phyloP scores from a whole-genome alignment of 2,888 invertebrate species.

The Apamea crenata region DNA sequence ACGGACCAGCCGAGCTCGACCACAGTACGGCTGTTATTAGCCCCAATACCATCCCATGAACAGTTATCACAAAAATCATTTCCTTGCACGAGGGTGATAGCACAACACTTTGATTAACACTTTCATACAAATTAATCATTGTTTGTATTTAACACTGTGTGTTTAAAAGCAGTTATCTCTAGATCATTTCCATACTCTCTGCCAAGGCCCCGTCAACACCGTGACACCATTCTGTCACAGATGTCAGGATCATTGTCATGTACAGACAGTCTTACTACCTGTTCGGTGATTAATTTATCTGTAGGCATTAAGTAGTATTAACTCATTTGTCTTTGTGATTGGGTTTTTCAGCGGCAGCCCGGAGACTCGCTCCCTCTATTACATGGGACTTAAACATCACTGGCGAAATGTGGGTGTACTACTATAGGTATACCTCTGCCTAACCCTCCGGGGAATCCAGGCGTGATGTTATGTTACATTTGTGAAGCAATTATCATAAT shows the following conservation, averaged over 20 bases:
- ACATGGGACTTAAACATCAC: too few species aligned
- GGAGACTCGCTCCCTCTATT: too few species aligned
- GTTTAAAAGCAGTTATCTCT: conserved; percentile 10
- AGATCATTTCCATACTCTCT: conserved; percentile 21
- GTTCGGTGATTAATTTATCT: neutral
- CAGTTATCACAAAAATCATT: neutral
- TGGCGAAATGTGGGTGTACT: too few species aligned
- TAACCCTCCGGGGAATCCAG: too few species aligned
- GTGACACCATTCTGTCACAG: conserved; percentile 47
- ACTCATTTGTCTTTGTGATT: neutral
- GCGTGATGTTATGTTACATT: too few species aligned
- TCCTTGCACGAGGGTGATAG: neutral
- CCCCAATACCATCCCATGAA: neutral
- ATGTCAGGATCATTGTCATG: conserved; percentile 37
- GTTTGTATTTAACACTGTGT: neutral
- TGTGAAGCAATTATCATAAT: too few species aligned
- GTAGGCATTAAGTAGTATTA: neutral
- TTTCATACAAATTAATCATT: neutral
- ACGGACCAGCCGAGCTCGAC: neutral
- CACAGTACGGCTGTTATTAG: neutral
- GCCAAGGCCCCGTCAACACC: conserved; percentile 33
- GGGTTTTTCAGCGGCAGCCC: too few species aligned
- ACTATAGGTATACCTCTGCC: too few species aligned
- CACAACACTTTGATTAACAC: conserved; percentile 1
- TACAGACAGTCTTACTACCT: neutral